Evolutionary conservation across 2,888 invertebrate species (phyloP).

Genomic region (Pyrrhopygopsis socrates): DNA sequence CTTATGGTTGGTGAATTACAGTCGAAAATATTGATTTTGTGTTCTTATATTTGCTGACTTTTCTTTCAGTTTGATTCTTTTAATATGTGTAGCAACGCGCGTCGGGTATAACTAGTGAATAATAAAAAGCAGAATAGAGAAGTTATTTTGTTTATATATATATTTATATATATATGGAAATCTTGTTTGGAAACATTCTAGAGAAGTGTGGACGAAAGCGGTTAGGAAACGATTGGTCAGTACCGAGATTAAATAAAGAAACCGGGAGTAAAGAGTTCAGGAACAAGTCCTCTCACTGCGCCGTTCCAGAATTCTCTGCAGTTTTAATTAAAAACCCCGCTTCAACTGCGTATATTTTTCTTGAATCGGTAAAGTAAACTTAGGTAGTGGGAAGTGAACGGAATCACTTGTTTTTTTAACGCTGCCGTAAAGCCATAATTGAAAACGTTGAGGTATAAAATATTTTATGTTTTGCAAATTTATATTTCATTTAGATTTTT

Average conservation of each 20-base stretch:
- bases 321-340: conserved; percentile 92
- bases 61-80: too few species aligned
- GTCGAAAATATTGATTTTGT: too few species aligned
- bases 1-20: too few species aligned
- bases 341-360: conserved; percentile 89
- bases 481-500: conserved; percentile 35
- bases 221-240: conserved; percentile 86
- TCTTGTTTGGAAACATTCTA: background rate
- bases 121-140: too few species aligned
- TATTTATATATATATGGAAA: too few species aligned
- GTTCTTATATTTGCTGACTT: too few species aligned
- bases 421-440: conserved; percentile 57
- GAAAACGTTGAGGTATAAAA: conserved; percentile 44
- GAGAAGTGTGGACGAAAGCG: conserved; percentile 71
- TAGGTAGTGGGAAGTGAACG: conserved; percentile 54
- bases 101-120: too few species aligned
- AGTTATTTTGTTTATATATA: too few species aligned
- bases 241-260: conserved; percentile 84
- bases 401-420: conserved; percentile 53
- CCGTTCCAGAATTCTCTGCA: conserved; percentile 89
- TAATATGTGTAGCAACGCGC: too few species aligned
- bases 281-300: conserved; percentile 84
- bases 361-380: conserved; percentile 86
- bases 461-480: conserved; percentile 49
- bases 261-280: conserved; percentile 85